Evolutionary conservation across 2,888 invertebrate species (phyloP).

Genomic region (Tupiocoris notatus): DNA sequence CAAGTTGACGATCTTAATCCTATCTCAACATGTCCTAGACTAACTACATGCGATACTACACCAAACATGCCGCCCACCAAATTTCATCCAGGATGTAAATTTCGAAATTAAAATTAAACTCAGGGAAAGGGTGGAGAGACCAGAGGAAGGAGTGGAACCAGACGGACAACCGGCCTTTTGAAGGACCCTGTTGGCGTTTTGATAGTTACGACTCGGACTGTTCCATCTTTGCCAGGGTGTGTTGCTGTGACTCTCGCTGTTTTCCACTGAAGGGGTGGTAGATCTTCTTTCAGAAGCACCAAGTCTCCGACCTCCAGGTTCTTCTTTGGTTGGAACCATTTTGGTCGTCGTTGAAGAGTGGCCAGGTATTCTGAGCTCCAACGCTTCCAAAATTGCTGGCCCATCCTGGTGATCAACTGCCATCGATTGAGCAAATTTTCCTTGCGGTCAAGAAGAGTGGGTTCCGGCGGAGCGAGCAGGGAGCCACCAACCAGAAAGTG

Average conservation of each 20-base stretch:
- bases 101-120: not conserved
- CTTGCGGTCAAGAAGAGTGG: constrained; percentile 44
- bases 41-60: too few relatives aligned
- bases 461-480: constrained; percentile 48
- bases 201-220: constrained; percentile 12
- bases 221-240: constrained; percentile 14
- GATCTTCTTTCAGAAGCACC: constrained; percentile 21
- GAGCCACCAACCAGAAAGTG: too few relatives aligned
- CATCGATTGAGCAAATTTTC: constrained; percentile 46
- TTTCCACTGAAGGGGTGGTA: constrained; percentile 17
- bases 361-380: constrained; percentile 47
- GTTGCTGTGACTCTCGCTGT: not conserved
- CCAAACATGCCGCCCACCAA: too few relatives aligned
- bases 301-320: constrained; percentile 39
- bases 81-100: not conserved
- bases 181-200: not conserved
- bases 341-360: constrained; percentile 38
- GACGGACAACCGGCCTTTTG: not conserved
- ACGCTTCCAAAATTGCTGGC: constrained; percentile 48
- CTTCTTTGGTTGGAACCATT: constrained; percentile 38
- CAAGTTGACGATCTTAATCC: too few relatives aligned
- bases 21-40: too few relatives aligned
- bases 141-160: not conserved
- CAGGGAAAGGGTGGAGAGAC: not conserved
- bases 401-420: constrained; percentile 44